Conservation (phyloP, 23 tunicate species). For the Halocynthia aurantium region DNA sequence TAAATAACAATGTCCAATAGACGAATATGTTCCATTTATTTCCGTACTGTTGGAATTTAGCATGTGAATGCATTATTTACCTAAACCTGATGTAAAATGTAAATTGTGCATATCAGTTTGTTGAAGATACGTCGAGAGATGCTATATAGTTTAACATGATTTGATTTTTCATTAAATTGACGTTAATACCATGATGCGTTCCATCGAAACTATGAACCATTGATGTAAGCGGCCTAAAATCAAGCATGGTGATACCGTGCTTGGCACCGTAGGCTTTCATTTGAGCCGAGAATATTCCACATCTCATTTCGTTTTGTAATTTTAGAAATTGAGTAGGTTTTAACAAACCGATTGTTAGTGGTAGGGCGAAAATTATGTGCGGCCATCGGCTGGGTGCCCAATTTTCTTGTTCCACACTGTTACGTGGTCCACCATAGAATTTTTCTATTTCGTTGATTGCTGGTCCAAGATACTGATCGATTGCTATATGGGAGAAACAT, state of each 20-base stretch:
- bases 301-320: constrained; percentile 13
- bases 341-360: constrained; percentile 12
- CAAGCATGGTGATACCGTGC: constrained; percentile 5
- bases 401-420: not conserved
- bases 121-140: not conserved
- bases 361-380: constrained; percentile 7
- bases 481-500: not conserved
- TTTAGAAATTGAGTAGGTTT: constrained; percentile 5
- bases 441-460: constrained; percentile 6
- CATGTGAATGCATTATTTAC: no score
- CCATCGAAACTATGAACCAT: constrained; percentile 26
- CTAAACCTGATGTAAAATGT: no score
- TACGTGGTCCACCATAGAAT: not conserved
- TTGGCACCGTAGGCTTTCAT: constrained; percentile 8
- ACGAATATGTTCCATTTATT: no score
- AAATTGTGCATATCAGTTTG: no score
- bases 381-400: constrained; percentile 15
- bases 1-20: no score
- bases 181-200: constrained; percentile 15
- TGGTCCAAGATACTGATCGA: constrained; percentile 13
- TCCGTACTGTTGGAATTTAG: no score
- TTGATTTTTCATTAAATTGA: constrained; percentile 29
- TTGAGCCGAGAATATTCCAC: not conserved
- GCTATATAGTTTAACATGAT: constrained; percentile 13
- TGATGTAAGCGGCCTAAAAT: constrained; percentile 17